Conservation (phyloP, 2,888 invertebrate species). For the Melieria picta region DNA sequence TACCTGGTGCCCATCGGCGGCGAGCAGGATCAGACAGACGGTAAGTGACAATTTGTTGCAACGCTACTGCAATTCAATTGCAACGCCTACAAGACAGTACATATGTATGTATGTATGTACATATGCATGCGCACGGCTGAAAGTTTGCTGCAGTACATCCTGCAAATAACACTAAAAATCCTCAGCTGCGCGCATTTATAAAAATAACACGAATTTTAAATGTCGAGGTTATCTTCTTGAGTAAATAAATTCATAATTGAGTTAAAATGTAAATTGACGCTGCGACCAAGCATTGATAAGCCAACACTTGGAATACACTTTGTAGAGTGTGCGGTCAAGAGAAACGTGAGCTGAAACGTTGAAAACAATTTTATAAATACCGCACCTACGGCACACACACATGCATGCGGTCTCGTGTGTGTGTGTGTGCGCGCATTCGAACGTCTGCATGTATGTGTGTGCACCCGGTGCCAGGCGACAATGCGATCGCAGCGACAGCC, state of each 20-base stretch:
- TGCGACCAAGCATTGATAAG: conserved; percentile 33
- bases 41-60: conserved; percentile 64
- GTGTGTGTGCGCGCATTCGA: not conserved
- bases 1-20: conserved; percentile 75
- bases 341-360: too few species aligned
- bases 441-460: conserved; percentile 24
- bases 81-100: not conserved
- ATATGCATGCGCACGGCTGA: not conserved
- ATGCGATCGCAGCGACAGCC: not conserved
- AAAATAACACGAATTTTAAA: conserved; percentile 8
- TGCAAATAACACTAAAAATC: not conserved
- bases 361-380: too few species aligned
- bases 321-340: not conserved
- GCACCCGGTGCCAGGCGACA: not conserved
- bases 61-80: not conserved
- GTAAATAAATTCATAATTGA: conserved; percentile 31
- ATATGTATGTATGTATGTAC: not conserved
- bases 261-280: conserved; percentile 16
- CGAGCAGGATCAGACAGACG: conserved; percentile 73
- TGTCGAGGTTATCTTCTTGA: conserved; percentile 46
- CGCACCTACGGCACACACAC: too few species aligned
- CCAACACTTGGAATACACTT: conserved; percentile 36
- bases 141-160: not conserved
- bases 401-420: too few species aligned
- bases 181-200: conserved; percentile 9